phyloP scores from a whole-genome alignment of 2,888 invertebrate species.

The Dasypolia templi region DNA sequence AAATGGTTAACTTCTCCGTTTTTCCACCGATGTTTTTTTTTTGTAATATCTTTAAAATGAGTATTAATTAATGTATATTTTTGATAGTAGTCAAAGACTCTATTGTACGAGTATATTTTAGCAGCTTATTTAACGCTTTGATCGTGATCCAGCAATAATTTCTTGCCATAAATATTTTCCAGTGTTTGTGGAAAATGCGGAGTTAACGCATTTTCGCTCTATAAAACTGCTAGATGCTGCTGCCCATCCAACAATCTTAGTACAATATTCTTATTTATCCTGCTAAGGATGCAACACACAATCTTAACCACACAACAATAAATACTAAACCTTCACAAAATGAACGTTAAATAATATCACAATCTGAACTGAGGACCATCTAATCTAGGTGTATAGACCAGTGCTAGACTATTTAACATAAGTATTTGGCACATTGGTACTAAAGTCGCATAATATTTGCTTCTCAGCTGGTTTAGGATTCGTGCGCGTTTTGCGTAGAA shows the following conservation, averaged over 20 bases:
- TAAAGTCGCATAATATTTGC: conserved; percentile 43
- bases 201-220: too few species aligned
- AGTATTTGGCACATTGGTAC: conserved; percentile 55
- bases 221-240: background rate
- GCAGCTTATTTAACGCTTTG: too few species aligned
- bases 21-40: too few species aligned
- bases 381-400: conserved; percentile 25
- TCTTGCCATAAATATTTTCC: background rate
- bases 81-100: too few species aligned
- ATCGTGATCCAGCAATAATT: too few species aligned
- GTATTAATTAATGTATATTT: too few species aligned
- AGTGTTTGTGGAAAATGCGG: too few species aligned
- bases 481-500: conserved; percentile 12
- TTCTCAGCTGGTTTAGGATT: conserved; percentile 17
- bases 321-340: background rate
- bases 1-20: too few species aligned
- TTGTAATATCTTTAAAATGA: too few species aligned
- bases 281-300: background rate
- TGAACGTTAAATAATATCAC: background rate
- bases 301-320: background rate
- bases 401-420: conserved; percentile 46
- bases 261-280: too few species aligned
- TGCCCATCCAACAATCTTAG: background rate
- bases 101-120: too few species aligned
- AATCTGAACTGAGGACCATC: conserved; percentile 12